These are phyloP conservation scores for Volucella bombylans DNA, from an alignment of 2,888 invertebrate genomes.

Conservation along the genomic window DNA sequence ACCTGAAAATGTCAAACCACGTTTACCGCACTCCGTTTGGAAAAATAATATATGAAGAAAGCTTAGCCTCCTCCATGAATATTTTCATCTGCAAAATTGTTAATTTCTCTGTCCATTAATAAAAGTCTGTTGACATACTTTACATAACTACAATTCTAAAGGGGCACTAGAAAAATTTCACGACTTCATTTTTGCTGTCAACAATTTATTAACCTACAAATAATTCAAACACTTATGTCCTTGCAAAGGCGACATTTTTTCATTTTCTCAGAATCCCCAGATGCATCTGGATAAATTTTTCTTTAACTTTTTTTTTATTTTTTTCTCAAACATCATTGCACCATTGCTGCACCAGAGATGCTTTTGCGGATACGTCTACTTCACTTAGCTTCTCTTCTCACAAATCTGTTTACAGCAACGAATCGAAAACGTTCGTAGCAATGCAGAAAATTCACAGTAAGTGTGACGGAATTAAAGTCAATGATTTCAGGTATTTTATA, in stretches of 20 bases:
- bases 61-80: too few species aligned
- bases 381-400: slow-evolving; percentile 3
- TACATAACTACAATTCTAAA: neutral
- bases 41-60: too few species aligned
- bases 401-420: slow-evolving; percentile 12
- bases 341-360: neutral
- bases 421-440: neutral
- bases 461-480: slow-evolving; percentile 52
- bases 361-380: neutral
- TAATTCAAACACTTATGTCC: slow-evolving; percentile 14
- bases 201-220: slow-evolving; percentile 24
- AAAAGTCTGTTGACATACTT: too few species aligned
- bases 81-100: too few species aligned
- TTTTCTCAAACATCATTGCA: slow-evolving; percentile 1
- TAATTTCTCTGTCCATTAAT: too few species aligned
- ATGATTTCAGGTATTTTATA: slow-evolving; percentile 23
- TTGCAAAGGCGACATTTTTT: neutral
- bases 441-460: slow-evolving; percentile 34
- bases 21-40: too few species aligned
- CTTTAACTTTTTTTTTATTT: neutral
- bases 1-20: too few species aligned
- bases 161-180: slow-evolving; percentile 1
- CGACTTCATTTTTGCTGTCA: slow-evolving; percentile 4
- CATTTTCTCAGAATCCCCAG: neutral
- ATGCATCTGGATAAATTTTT: slow-evolving; percentile 11